Conservation (phyloP, 2,113 vertebrate species). For the Nerophis lumbriciformis region DNA sequence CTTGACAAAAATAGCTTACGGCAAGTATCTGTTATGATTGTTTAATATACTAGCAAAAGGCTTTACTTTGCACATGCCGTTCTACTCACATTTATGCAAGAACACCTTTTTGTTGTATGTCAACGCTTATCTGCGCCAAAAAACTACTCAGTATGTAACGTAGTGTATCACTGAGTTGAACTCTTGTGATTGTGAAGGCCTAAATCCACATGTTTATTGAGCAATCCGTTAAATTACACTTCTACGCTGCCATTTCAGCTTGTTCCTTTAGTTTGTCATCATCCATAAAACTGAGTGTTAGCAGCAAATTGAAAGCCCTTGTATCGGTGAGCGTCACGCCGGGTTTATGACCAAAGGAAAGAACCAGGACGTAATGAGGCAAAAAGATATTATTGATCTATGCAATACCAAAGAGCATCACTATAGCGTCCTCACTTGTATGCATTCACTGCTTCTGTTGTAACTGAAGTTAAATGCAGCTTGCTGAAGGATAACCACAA, state of each 20-base stretch:
- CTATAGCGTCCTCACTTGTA: conserved; percentile 10
- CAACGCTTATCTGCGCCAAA: not conserved
- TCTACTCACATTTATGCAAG: too few relatives aligned
- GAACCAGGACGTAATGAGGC: conserved; percentile 18
- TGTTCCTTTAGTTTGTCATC: conserved; percentile 2
- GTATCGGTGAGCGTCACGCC: conserved; percentile 23
- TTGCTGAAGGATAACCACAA: conserved; percentile 15
- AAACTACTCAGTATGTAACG: not conserved
- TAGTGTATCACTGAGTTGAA: not conserved
- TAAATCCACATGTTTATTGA: not conserved
- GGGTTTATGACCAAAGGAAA: conserved; percentile 24
- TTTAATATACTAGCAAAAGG: too few relatives aligned
- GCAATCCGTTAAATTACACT: not conserved
- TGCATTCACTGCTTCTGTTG: conserved; percentile 12
- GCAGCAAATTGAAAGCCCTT: conserved; percentile 30
- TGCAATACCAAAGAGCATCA: conserved; percentile 10
- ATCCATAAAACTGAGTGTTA: conserved; percentile 17
- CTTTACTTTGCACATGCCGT: too few relatives aligned
- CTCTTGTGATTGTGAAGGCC: not conserved
- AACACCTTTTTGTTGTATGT: too few relatives aligned
- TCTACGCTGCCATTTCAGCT: not conserved
- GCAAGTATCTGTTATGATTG: too few relatives aligned
- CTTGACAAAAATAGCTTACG: too few relatives aligned
- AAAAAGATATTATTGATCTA: conserved; percentile 14
- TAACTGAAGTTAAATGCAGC: not conserved